A percentile compares a stretch with the other conserved stretches of the same genome.
Evolutionary conservation across 2,797 vertebrate species (phyloP).

Genomic region (Pelobates cultripes): DNA sequence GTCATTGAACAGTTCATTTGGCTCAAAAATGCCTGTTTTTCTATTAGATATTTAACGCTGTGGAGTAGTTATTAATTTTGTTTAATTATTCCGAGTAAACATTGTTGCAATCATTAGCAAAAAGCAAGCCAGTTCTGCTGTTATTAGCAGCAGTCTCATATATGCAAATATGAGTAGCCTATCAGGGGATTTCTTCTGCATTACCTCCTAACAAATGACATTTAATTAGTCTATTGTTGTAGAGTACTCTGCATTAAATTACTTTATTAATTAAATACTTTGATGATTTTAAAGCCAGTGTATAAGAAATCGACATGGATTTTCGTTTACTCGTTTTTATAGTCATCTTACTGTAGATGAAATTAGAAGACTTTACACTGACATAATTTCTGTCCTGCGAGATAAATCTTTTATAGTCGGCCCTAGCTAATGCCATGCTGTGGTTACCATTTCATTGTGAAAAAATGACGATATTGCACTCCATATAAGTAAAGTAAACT

Average conservation of each 20-base stretch:
- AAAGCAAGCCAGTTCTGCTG: neutral
- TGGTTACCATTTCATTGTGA: too few relatives aligned
- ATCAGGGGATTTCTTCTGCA: conserved; percentile 16
- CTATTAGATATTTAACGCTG: conserved; percentile 29
- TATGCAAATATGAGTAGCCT: conserved; percentile 37
- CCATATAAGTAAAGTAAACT: too few relatives aligned
- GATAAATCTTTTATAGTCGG: too few relatives aligned
- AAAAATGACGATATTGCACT: too few relatives aligned
- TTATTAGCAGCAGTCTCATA: conserved; percentile 34
- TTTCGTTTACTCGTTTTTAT: conserved; percentile 7
- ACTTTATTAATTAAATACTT: conserved; percentile 48
- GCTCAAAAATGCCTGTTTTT: conserved; percentile 38
- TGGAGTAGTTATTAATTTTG: conserved; percentile 44
- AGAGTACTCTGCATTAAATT: conserved; percentile 44
- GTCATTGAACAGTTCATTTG: conserved; percentile 42
- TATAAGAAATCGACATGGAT: conserved; percentile 30
- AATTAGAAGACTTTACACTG: too few relatives aligned
- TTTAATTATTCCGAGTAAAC: conserved; percentile 50
- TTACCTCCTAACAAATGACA: conserved; percentile 45
- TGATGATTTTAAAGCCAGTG: conserved; percentile 34
- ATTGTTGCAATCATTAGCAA: conserved; percentile 46
- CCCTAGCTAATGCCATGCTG: too few relatives aligned
- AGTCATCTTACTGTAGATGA: neutral
- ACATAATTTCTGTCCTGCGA: too few relatives aligned
- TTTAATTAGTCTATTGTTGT: conserved; percentile 40